A percentile compares a stretch with the other conserved stretches of the same genome.
Evolutionary conservation across 2,113 vertebrate genomes (phyloP).

Genomic region (Calypte anna): DNA sequence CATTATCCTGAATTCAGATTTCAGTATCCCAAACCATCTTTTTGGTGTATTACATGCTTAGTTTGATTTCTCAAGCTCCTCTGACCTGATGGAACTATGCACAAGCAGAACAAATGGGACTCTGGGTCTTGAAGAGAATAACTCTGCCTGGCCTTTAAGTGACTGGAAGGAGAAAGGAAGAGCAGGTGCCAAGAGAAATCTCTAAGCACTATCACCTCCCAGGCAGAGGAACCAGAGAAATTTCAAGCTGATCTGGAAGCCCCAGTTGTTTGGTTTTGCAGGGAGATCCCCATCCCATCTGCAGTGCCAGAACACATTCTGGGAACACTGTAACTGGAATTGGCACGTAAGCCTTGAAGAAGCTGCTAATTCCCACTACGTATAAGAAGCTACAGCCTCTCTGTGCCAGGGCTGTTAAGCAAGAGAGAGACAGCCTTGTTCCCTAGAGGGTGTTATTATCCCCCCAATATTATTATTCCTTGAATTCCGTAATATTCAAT

Average conservation of each 20-base stretch:
- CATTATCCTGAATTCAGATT: neutral
- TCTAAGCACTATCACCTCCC: neutral
- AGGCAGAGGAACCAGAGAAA: neutral
- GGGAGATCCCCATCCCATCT: conserved; percentile 36
- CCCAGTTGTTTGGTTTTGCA: conserved; percentile 14
- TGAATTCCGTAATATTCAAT: conserved; percentile 57
- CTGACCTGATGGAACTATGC: neutral
- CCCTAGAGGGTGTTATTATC: conserved; percentile 38
- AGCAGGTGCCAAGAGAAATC: conserved; percentile 18
- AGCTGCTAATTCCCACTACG: neutral
- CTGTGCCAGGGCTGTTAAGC: neutral
- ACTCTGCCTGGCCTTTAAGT: neutral
- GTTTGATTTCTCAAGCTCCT: neutral
- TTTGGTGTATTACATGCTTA: neutral
- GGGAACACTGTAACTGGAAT: conserved; percentile 33
- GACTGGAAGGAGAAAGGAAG: neutral
- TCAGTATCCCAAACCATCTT: neutral
- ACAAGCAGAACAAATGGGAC: neutral
- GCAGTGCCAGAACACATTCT: conserved; percentile 22
- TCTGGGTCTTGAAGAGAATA: neutral
- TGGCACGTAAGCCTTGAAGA: neutral
- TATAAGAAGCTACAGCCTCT: neutral
- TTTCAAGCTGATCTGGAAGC: conserved; percentile 32
- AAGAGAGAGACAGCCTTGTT: conserved; percentile 12
- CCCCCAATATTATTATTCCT: conserved; percentile 38